Evolutionary conservation across 2,797 vertebrate genomes (phyloP).

Genomic region (Galago senegalensis): DNA sequence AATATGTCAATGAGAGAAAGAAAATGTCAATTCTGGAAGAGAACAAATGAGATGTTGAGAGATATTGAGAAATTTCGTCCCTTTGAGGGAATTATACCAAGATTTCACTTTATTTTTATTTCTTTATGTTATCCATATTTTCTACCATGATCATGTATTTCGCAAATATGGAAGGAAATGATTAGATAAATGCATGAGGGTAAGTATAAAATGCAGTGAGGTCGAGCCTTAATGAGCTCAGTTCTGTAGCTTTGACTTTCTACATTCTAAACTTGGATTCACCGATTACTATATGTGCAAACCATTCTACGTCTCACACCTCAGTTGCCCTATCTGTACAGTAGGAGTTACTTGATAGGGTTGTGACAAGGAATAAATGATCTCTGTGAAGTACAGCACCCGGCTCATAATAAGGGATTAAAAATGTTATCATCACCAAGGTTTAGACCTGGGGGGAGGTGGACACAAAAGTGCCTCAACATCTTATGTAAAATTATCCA

Average conservation of each 20-base stretch:
- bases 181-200: neutral
- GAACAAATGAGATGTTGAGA: neutral
- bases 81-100: neutral
- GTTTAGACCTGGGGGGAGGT: neutral
- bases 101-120: neutral
- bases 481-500: neutral
- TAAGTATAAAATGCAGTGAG: neutral
- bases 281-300: neutral
- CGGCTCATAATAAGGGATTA: neutral
- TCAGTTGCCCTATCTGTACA: neutral
- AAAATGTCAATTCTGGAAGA: constrained; percentile 3
- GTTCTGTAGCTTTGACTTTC: neutral
- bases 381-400: neutral
- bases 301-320: neutral
- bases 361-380: neutral
- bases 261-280: neutral
- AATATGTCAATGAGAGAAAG: neutral
- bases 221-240: neutral
- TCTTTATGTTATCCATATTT: neutral
- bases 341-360: neutral
- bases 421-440: neutral
- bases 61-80: neutral
- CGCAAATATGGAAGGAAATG: neutral
- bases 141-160: neutral
- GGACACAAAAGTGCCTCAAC: neutral